Evolutionary conservation across 2,797 vertebrate species (phyloP).

Genomic region (Catamblyrhynchus diadema): DNA sequence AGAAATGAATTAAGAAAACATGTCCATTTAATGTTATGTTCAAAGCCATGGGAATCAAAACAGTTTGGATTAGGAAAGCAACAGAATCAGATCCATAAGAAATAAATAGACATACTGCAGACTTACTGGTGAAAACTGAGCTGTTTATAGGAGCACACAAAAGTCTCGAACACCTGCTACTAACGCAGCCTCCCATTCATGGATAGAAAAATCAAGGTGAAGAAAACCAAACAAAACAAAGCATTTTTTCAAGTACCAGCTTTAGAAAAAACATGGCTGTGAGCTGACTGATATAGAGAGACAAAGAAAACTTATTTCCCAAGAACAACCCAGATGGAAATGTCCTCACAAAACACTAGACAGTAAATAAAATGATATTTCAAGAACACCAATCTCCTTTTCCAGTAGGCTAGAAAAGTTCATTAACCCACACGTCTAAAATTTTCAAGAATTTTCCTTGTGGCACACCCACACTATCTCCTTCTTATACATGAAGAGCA

Average conservation of each 20-base stretch:
- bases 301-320: neutral
- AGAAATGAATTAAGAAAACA: neutral
- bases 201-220: neutral
- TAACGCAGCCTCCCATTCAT: neutral
- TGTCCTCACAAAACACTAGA: neutral
- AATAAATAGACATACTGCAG: neutral
- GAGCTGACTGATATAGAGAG: neutral
- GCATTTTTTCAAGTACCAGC: neutral
- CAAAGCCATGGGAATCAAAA: neutral
- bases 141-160: neutral
- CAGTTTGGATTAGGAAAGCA: neutral
- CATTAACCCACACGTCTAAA: neutral
- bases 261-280: neutral
- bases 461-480: neutral
- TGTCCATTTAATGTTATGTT: neutral
- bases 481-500: neutral
- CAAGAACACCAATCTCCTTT: neutral
- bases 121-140: neutral
- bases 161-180: neutral
- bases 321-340: neutral
- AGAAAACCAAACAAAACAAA: neutral
- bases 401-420: neutral
- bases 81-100: neutral
- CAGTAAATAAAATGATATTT: neutral
- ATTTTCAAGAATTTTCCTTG: conserved; percentile 1